Evolutionary conservation across 2,797 vertebrate species (phyloP), one percentile per base, ranked within the genome.

Genomic region (Pseudochirops corinnae): DNA sequence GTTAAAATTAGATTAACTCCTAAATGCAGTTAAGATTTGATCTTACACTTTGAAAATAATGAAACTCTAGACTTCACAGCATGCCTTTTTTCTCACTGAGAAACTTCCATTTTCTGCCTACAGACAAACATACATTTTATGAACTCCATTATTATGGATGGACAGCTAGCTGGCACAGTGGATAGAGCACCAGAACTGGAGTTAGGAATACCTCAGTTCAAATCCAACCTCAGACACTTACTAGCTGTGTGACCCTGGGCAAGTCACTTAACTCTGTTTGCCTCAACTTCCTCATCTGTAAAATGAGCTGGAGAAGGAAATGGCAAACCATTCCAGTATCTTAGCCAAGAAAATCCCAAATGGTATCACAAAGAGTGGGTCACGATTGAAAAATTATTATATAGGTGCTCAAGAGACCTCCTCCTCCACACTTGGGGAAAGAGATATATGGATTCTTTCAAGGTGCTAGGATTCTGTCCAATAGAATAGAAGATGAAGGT

Each of bases 101-200:
- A 87, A 87, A 87, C 21, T 94, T 90, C 56, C 28, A 50, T 91
- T 93, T 96, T 50, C 90, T 31, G 92, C 82, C 94, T 74, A 56
- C 10, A 55, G 39, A 91, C 39, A 92, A n/a, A 91, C 21, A 28
- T 33, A 21, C 12, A 7, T 92, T 55, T 60, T 13, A 1, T 90
- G 26, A 58, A n/a, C 12, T 13, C 29, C 67, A 0, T 39, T 94
- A 82, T 91, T n/a, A 39, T 28, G 5, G 18, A 2, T 39, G 67
- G 67, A 26, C 10, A 62, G 58, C 29, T 74, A 39, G n/a, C 31
- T 67, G 62, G 33, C 14, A 67, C 14, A 67, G 62, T 67, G 13
- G 58, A 67, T 21, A 39, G n/a, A 74, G 5, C 16, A 11, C 33
- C n/a, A 9, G n/a, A 7, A 1, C 67, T 39, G 6, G 16, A 74